Evolutionary conservation across 2,113 vertebrate genomes (phyloP).

Genomic region (Onychorhynchus coronatus): DNA sequence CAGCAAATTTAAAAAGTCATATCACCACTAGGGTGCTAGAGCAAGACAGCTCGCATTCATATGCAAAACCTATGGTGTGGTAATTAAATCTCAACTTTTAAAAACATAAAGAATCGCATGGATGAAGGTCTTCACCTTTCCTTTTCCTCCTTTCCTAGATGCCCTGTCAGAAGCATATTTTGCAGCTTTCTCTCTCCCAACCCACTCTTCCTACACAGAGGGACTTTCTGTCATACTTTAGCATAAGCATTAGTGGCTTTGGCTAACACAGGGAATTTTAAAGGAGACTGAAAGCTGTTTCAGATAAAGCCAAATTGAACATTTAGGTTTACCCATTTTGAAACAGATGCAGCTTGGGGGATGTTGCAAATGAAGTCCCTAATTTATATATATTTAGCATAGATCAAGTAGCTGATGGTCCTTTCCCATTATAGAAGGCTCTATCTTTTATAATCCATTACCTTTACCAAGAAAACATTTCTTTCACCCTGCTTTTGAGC

Average conservation of each 20-base stretch:
- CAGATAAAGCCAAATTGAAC: background rate
- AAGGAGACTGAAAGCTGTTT: background rate
- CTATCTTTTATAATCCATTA: background rate
- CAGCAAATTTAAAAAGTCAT: background rate
- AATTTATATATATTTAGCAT: background rate
- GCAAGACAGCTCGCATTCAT: background rate
- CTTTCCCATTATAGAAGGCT: background rate
- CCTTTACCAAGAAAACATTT: background rate
- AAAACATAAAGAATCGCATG: background rate
- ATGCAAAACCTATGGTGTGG: background rate
- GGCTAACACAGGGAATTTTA: background rate
- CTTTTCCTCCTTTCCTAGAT: background rate
- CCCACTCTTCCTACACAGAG: background rate
- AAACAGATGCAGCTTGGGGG: background rate
- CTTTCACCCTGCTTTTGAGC: background rate
- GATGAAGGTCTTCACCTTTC: background rate
- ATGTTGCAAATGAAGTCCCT: background rate
- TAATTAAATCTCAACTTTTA: background rate
- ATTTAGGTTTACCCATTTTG: background rate
- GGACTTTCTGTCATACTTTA: background rate
- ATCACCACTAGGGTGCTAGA: background rate
- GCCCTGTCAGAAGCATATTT: background rate
- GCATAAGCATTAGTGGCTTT: background rate
- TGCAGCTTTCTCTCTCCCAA: background rate
- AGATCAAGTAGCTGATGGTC: background rate